These are phyloP conservation scores for Sebastes hopkinsi DNA, from an alignment of 2,797 vertebrate genomes.

Conservation along the genomic window DNA sequence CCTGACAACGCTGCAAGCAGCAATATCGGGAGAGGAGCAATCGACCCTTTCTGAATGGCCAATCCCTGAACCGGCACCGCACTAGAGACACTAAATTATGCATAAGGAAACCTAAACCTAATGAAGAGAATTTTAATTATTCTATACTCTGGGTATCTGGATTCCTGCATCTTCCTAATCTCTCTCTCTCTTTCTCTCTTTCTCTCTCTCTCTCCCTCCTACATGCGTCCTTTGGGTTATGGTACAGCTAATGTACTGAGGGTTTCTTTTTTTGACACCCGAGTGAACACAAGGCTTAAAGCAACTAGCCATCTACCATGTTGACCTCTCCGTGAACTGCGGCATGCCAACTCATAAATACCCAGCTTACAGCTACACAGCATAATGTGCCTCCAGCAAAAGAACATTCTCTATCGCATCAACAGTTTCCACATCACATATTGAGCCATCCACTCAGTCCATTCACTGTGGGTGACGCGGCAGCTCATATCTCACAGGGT, in stretches of 20 bases:
- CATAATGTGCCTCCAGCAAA: conserved; percentile 36
- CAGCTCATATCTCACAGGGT: conserved; percentile 7
- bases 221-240: not conserved
- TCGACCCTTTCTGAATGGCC: not conserved
- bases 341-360: conserved; percentile 56
- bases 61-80: not conserved
- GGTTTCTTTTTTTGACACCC: not conserved
- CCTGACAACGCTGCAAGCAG: not conserved
- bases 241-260: not conserved
- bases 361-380: conserved; percentile 45
- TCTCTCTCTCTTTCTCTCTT: not conserved
- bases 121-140: conserved; percentile 16
- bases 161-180: not conserved
- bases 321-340: conserved; percentile 64
- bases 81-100: not conserved
- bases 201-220: not conserved
- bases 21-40: not conserved
- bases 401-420: conserved; percentile 38
- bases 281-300: conserved; percentile 33
- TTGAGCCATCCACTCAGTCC: conserved; percentile 17
- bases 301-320: conserved; percentile 28
- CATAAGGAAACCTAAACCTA: not conserved
- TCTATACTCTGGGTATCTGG: not conserved
- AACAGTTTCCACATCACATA: conserved; percentile 25
- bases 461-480: conserved; percentile 13